Conservation (phyloP, 2,888 invertebrate species). For the Mimachlamys varia region DNA sequence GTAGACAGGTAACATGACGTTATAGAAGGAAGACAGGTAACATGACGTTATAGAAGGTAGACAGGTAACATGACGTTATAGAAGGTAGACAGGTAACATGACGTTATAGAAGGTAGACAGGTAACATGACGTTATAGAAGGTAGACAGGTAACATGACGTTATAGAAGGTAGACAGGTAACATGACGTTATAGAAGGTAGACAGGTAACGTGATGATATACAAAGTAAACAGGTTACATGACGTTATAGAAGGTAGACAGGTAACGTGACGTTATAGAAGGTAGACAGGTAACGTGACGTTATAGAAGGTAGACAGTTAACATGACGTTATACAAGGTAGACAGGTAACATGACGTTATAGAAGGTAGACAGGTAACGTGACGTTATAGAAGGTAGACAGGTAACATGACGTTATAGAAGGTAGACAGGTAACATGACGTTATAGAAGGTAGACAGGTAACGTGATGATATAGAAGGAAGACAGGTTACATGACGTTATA, state of each 20-base stretch:
- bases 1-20: neutral
- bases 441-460: neutral
- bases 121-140: neutral
- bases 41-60: neutral
- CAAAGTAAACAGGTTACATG: neutral
- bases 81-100: neutral
- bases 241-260: neutral
- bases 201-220: neutral
- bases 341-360: neutral
- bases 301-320: neutral
- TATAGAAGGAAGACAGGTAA: neutral
- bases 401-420: neutral
- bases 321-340: neutral
- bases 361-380: neutral
- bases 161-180: neutral
- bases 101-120: neutral
- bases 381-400: neutral
- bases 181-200: neutral
- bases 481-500: neutral
- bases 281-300: neutral
- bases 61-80: neutral
- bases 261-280: neutral
- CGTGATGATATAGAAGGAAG: neutral
- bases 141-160: neutral
- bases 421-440: neutral